Percentiles rank a stretch among this genome's conserved stretches.
Conservation (phyloP, 1,140 invertebrate genomes). For the Pseudomyrmex gracilis region DNA sequence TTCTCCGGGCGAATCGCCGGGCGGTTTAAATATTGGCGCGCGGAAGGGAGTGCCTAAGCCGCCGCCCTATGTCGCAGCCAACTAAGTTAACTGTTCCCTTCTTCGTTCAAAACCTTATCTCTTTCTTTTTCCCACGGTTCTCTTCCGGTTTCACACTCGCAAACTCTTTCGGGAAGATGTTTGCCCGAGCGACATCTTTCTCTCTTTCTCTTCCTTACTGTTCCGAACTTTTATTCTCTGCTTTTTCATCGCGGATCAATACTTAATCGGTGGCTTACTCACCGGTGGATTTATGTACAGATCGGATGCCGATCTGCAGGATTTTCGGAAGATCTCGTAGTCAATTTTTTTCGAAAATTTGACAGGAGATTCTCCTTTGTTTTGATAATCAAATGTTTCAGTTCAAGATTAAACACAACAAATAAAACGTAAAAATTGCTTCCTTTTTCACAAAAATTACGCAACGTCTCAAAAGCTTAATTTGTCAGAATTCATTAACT, state of each 20-base stretch:
- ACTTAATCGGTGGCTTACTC: slow-evolving; percentile 79
- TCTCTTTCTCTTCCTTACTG: slow-evolving; percentile 8
- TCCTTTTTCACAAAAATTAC: not conserved
- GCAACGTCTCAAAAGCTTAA: not conserved
- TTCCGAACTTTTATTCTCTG: slow-evolving; percentile 75
- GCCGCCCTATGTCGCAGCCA: not conserved
- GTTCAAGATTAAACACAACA: too few species aligned
- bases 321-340: not conserved
- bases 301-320: slow-evolving; percentile 24
- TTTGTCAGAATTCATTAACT: not conserved
- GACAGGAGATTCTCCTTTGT: not conserved
- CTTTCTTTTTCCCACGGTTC: not conserved
- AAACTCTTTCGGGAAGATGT: slow-evolving; percentile 39
- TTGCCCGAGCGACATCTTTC: slow-evolving; percentile 60
- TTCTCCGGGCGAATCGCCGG: slow-evolving; percentile 67
- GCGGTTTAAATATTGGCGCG: slow-evolving; percentile 6
- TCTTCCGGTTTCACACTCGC: not conserved
- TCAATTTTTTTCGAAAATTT: slow-evolving; percentile 14
- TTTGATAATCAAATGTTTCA: not conserved
- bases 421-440: not conserved
- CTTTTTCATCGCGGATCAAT: slow-evolving; percentile 80
- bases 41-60: slow-evolving; percentile 26
- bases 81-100: slow-evolving; percentile 60
- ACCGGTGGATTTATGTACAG: slow-evolving; percentile 24
- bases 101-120: slow-evolving; percentile 48